phyloP scores from a whole-genome alignment of 1,140 invertebrate species.

The Eubasilissa regina region DNA sequence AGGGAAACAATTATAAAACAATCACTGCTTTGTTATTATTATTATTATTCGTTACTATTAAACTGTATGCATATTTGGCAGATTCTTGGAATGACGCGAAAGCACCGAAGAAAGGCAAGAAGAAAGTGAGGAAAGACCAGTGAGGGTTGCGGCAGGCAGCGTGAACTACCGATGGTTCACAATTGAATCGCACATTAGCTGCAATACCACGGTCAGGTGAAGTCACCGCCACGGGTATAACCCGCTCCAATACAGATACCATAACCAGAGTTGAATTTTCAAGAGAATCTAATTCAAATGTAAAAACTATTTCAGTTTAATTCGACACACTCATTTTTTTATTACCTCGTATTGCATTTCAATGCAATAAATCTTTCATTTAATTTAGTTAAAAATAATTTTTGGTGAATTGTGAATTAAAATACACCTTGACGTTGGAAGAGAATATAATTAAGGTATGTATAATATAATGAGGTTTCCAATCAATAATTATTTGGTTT shows the following conservation, averaged over 20 bases:
- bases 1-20: too few species aligned
- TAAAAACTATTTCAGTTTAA: conserved; percentile 22
- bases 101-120: conserved; percentile 78
- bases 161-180: conserved; percentile 45
- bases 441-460: conserved; percentile 24
- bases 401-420: conserved; percentile 36
- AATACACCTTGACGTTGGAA: conserved; percentile 10
- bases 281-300: conserved; percentile 4
- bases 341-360: conserved; percentile 29
- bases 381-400: conserved; percentile 8
- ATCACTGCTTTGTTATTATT: too few species aligned
- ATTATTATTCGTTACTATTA: too few species aligned
- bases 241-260: conserved; percentile 30
- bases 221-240: conserved; percentile 39
- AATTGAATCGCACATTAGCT: conserved; percentile 38
- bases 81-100: conserved; percentile 79
- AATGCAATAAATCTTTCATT: conserved; percentile 11
- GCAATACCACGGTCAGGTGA: conserved; percentile 41
- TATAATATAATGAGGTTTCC: conserved; percentile 3
- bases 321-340: conserved; percentile 18
- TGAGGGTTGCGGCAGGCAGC: conserved; percentile 64
- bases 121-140: conserved; percentile 79
- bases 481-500: conserved; percentile 14
- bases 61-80: conserved; percentile 60
- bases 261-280: conserved; percentile 31